phyloP scores from a whole-genome alignment of 2,797 vertebrate species.

The Heteromormyrus szaboi region DNA sequence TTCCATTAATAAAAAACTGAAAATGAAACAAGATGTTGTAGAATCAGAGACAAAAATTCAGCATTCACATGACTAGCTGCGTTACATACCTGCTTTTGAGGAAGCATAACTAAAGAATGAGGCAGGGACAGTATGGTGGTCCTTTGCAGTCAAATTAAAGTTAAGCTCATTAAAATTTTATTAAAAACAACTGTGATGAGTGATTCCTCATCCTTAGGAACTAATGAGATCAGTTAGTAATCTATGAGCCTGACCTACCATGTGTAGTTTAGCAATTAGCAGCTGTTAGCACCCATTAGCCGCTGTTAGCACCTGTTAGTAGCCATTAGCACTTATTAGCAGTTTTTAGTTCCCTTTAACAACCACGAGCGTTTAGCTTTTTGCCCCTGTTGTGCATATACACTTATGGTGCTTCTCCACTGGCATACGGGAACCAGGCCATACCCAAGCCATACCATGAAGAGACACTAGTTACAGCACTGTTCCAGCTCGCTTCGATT shows the following conservation, averaged over 20 bases:
- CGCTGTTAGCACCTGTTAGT: background rate
- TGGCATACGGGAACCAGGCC: background rate
- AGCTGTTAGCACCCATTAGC: background rate
- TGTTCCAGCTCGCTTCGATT: background rate
- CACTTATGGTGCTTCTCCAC: background rate
- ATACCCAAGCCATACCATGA: background rate
- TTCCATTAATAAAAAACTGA: background rate
- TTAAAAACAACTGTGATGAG: background rate
- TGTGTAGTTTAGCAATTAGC: slow-evolving; percentile 1
- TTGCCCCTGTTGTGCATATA: background rate
- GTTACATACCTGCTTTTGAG: background rate
- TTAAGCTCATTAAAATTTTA: background rate
- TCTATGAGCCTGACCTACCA: background rate
- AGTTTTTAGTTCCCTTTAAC: background rate
- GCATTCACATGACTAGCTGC: background rate
- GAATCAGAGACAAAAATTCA: background rate
- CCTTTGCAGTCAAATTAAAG: background rate
- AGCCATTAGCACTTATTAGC: background rate
- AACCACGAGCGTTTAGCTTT: background rate
- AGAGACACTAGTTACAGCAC: background rate
- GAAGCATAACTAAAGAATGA: background rate
- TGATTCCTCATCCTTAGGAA: background rate
- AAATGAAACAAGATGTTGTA: background rate
- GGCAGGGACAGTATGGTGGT: background rate
- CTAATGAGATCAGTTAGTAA: background rate